A percentile compares a stretch with the other conserved stretches of the same genome.
These are phyloP conservation scores for Dasysyrphus tricinctus DNA, from an alignment of 2,888 invertebrate genomes.

Conservation along the genomic window DNA sequence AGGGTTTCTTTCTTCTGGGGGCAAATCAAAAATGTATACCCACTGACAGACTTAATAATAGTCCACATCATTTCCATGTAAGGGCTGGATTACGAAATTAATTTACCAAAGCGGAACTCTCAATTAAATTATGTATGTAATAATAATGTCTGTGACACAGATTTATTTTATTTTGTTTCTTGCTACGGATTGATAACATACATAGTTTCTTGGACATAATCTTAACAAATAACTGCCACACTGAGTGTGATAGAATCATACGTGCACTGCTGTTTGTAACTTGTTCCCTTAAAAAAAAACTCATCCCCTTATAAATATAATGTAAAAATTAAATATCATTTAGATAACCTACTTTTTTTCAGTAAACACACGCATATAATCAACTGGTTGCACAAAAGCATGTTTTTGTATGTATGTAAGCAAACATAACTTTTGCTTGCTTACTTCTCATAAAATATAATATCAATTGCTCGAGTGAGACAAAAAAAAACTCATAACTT, in stretches of 20 bases:
- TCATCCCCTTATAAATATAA: neutral
- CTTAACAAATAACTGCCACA: neutral
- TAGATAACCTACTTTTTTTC: neutral
- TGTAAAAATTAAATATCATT: neutral
- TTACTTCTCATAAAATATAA: no score
- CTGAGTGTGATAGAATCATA: neutral
- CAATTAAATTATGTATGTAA: conserved; percentile 11
- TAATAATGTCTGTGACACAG: neutral
- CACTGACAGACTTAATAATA: no score
- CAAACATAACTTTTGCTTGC: neutral
- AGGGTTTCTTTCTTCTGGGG: no score
- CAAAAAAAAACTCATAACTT: no score
- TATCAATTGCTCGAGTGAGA: no score
- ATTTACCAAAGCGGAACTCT: conserved; percentile 10
- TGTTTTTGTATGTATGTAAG: neutral
- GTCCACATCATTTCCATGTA: neutral
- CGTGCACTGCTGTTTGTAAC: neutral
- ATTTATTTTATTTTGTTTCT: neutral
- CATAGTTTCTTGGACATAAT: neutral
- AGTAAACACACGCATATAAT: neutral
- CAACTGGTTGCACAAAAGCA: neutral
- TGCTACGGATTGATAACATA: neutral
- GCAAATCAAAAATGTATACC: no score
- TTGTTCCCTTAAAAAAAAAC: neutral
- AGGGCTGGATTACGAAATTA: neutral